These are phyloP conservation scores for Mechanitis mazaeus DNA, from an alignment of 2,888 invertebrate genomes.

Conservation along the genomic window DNA sequence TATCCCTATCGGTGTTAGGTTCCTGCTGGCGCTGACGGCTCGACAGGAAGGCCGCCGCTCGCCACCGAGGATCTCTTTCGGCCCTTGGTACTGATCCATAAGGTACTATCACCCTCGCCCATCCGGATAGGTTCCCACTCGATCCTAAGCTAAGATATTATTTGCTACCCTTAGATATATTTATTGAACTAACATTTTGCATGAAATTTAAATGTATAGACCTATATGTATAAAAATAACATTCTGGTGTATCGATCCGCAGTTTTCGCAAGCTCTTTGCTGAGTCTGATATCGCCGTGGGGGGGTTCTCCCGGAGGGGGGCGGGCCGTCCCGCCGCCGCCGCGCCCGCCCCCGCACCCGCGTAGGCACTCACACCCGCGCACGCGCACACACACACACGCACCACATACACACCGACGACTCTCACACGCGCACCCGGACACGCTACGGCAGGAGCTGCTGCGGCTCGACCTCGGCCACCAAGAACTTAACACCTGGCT, in stretches of 20 bases:
- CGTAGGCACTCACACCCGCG: slow-evolving; percentile 58
- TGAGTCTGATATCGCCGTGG: slow-evolving; percentile 83
- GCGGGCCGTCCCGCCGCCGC: slow-evolving; percentile 80
- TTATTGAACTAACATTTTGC: not conserved
- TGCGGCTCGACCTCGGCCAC: slow-evolving; percentile 49
- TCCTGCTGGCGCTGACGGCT: slow-evolving; percentile 61
- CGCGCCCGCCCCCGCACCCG: slow-evolving; percentile 58
- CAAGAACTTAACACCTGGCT: slow-evolving; percentile 60
- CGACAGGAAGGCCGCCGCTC: slow-evolving; percentile 53
- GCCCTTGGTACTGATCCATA: slow-evolving; percentile 67
- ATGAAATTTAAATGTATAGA: not conserved
- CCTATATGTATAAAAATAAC: not conserved
- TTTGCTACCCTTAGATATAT: not conserved
- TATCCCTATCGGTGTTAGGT: slow-evolving; percentile 49
- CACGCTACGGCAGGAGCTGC: slow-evolving; percentile 57
- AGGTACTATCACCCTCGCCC: slow-evolving; percentile 19
- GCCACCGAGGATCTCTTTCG: slow-evolving; percentile 73
- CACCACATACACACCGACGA: slow-evolving; percentile 26
- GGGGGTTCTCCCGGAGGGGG: slow-evolving; percentile 87
- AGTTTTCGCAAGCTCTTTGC: slow-evolving; percentile 95
- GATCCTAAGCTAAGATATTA: not conserved
- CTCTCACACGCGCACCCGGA: slow-evolving; percentile 43
- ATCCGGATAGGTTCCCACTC: not conserved
- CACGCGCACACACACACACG: slow-evolving; percentile 27
- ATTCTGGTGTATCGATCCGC: slow-evolving; percentile 35